Conservation (phyloP, 2,888 invertebrate genomes). For the Agonopterix arenella region DNA sequence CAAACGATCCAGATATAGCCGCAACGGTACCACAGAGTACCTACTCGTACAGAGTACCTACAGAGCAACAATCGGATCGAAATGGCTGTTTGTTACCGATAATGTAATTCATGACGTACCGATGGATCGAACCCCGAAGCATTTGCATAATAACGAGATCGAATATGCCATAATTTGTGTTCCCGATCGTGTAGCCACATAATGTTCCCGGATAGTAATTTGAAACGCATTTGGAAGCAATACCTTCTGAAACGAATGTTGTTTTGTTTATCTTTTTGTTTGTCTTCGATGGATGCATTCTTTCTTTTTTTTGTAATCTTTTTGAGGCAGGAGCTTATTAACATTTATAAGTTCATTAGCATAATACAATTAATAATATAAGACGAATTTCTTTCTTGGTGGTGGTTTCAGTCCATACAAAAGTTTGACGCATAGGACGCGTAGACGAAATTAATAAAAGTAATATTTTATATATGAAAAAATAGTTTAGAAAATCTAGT, state of each 20-base stretch:
- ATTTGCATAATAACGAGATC: conserved; percentile 36
- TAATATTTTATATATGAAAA: too few species aligned
- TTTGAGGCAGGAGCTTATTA: too few species aligned
- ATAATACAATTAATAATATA: too few species aligned
- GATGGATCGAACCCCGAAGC: conserved; percentile 17
- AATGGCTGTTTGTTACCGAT: conserved; percentile 14
- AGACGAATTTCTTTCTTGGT: too few species aligned
- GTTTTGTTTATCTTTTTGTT: too few species aligned
- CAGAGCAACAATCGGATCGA: conserved; percentile 12
- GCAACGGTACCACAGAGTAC: conserved; percentile 5
- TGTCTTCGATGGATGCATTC: too few species aligned
- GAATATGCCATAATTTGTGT: conserved; percentile 29
- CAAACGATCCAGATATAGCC: background rate
- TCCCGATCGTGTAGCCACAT: conserved; percentile 19
- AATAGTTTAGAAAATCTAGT: too few species aligned
- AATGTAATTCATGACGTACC: conserved; percentile 23
- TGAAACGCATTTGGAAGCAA: conserved; percentile 11
- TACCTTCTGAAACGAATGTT: conserved; percentile 4
- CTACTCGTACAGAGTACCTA: background rate
- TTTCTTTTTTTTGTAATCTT: too few species aligned
- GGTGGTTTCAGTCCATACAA: too few species aligned
- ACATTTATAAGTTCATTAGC: too few species aligned
- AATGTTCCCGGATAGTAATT: conserved; percentile 16
- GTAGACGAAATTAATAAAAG: too few species aligned
- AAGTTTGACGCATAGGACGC: too few species aligned